These are phyloP conservation scores for Stramonita haemastoma DNA, from an alignment of 2,888 invertebrate species.

Conservation along the genomic window DNA sequence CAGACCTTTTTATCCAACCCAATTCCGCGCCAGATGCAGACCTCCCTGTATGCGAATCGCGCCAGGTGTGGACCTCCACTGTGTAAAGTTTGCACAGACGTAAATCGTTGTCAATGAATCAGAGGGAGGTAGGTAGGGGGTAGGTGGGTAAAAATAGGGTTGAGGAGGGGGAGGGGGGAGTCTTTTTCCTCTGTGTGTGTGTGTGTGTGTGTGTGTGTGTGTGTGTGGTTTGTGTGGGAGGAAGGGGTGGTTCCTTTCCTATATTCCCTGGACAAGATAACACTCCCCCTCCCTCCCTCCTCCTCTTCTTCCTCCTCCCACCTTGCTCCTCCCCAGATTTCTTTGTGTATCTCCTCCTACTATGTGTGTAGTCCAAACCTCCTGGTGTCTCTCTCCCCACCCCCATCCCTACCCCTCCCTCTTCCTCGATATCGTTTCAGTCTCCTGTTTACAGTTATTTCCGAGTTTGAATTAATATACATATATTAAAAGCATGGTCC, in stretches of 20 bases:
- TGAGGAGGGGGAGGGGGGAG: neutral
- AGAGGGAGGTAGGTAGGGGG: too few relatives aligned
- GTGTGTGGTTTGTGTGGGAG: neutral
- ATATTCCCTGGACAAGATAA: neutral
- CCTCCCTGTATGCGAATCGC: constrained; percentile 36
- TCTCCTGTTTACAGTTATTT: neutral
- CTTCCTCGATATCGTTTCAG: neutral
- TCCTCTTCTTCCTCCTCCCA: neutral
- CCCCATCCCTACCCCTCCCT: neutral
- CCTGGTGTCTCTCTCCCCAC: neutral
- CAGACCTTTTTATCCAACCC: constrained; percentile 36
- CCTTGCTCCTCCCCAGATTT: neutral
- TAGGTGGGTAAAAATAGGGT: too few relatives aligned
- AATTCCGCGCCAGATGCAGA: constrained; percentile 42
- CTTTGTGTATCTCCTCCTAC: neutral
- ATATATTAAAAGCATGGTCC: neutral
- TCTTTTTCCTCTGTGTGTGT: neutral
- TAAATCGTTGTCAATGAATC: constrained; percentile 22
- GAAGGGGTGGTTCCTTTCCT: neutral
- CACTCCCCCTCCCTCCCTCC: neutral
- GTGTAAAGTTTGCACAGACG: constrained; percentile 27
- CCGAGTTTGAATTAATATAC: too few relatives aligned
- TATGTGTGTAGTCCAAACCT: neutral
- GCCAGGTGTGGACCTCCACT: constrained; percentile 41
- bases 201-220: constrained; percentile 19